Conservation (phyloP, 1,140 invertebrate genomes). For the Apis cerana region DNA sequence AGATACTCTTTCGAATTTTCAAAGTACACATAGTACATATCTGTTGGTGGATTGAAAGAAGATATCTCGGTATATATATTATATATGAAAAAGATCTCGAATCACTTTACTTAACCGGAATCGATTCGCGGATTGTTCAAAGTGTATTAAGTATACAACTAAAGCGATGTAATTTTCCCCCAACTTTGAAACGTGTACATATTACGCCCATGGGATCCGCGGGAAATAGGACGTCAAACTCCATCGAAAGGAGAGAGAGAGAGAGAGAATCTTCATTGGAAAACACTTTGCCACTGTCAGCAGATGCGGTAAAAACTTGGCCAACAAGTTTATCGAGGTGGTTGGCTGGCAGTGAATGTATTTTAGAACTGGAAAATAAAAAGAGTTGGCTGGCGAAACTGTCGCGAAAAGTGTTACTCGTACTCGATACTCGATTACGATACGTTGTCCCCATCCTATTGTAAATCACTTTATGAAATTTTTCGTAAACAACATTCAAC, state of each 20-base stretch:
- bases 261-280: constrained; percentile 39
- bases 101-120: not conserved
- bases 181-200: not conserved
- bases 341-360: not conserved
- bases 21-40: not conserved
- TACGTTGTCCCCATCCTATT: too few relatives aligned
- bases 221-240: not conserved
- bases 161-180: not conserved
- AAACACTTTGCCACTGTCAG: constrained; percentile 52
- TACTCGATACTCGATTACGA: not conserved
- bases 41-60: not conserved
- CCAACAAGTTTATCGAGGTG: constrained; percentile 26
- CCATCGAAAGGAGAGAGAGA: not conserved
- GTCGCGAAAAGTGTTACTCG: not conserved
- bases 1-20: not conserved
- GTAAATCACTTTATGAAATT: too few relatives aligned
- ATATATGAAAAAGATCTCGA: not conserved
- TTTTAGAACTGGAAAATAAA: constrained; percentile 33
- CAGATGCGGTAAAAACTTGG: constrained; percentile 39
- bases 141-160: not conserved
- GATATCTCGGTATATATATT: not conserved
- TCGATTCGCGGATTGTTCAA: not conserved
- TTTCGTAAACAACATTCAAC: too few relatives aligned
- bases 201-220: not conserved
- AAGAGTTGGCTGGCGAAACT: not conserved